Evolutionary conservation across 2,113 vertebrate species (phyloP).

Genomic region (Peromyscus maniculatus): DNA sequence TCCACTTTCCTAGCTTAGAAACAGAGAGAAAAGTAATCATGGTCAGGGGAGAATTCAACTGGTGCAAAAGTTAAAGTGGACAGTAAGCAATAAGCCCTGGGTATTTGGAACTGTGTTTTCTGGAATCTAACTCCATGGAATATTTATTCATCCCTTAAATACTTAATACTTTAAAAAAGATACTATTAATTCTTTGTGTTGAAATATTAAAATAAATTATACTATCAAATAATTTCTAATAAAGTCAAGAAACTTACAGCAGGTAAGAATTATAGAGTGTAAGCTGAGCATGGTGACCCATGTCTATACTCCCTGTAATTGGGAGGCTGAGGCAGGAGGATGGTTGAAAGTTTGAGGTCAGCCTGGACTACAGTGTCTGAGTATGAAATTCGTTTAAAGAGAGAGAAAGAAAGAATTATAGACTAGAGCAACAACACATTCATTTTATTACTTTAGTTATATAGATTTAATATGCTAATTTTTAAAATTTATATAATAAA

Average conservation of each 20-base stretch:
- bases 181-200: background rate
- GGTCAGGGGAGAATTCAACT: background rate
- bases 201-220: slow-evolving; percentile 36
- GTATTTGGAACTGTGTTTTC: background rate
- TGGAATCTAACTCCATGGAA: background rate
- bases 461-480: background rate
- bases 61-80: background rate
- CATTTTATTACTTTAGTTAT: background rate
- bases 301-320: background rate
- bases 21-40: background rate
- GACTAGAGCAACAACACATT: background rate
- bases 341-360: background rate
- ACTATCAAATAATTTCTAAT: background rate
- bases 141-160: background rate
- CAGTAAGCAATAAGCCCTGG: background rate
- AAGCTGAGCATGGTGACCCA: background rate
- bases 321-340: background rate
- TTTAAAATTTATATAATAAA: background rate
- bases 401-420: background rate
- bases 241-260: background rate
- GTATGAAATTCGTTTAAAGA: background rate
- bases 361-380: too few species aligned
- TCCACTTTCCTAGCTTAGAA: background rate
- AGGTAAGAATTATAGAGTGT: background rate
- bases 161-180: background rate